A percentile compares a stretch with the other conserved stretches of the same genome.
Conservation (phyloP, 2,797 vertebrate species). For the Natrix natrix region DNA sequence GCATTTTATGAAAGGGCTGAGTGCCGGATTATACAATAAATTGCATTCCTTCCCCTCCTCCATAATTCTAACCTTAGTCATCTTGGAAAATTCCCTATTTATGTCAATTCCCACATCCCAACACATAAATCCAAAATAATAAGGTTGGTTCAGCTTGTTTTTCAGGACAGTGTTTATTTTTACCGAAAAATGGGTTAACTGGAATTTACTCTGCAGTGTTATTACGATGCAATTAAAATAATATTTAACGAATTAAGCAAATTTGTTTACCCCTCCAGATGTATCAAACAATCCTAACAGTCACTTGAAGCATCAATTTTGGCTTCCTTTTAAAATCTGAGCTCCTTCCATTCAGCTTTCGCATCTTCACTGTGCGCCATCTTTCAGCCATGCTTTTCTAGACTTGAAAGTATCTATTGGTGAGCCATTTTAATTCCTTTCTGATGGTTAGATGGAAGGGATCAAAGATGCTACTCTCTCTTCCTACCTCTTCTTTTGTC, state of each 20-base stretch:
- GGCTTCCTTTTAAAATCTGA: not conserved
- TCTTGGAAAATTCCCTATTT: not conserved
- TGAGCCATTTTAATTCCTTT: not conserved
- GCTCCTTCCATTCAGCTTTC: not conserved
- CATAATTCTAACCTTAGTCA: not conserved
- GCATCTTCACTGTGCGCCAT: too few relatives aligned
- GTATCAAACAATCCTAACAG: too few relatives aligned
- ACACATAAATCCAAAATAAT: not conserved
- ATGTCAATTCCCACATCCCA: not conserved
- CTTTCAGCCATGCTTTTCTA: not conserved
- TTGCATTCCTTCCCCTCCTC: not conserved
- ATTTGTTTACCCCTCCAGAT: not conserved
- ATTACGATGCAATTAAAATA: not conserved
- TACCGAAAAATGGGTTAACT: not conserved
- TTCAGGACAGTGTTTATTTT: not conserved
- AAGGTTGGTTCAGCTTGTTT: not conserved
- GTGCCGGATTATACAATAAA: not conserved
- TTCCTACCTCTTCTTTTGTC: too few relatives aligned
- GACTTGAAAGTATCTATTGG: not conserved
- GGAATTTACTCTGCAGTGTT: not conserved
- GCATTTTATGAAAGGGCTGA: not conserved
- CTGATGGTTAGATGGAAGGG: not conserved
- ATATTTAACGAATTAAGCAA: not conserved
- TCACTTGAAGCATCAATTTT: not conserved
- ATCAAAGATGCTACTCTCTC: accelerated